Evolutionary conservation across 2,888 invertebrate species (phyloP), one percentile per base, ranked within the genome.

Genomic region (Caenorhabditis sp.): DNA sequence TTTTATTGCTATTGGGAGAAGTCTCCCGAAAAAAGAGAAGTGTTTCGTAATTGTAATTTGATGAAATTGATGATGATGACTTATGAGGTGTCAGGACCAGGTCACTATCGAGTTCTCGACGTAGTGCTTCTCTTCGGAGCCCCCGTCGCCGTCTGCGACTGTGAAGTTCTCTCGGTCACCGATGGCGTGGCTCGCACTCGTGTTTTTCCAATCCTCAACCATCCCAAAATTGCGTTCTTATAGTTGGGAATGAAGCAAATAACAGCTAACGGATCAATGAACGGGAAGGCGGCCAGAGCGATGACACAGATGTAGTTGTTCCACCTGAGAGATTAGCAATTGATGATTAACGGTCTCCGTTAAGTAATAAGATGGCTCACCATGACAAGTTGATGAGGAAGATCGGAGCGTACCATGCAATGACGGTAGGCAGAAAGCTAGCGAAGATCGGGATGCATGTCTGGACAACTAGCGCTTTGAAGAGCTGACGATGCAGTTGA

Each of bases 361-460:
- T 18, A 5, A 26, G n/a, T 40, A 13, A 40, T 44, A n/a, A n/a
- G n/a, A n/a, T n/a, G n/a, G n/a, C n/a, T n/a, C 40, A 68, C 71
- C 71, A 71, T 32, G 71, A 44, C 18, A 72, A 35, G 32, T 72
- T 72, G 50, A 72, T 56, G n/a, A 22, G 9, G 35, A 72, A 72
- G 1, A 72, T 72, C 8, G 72, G 72, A 0, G 72, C 64, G n/a
- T 72, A 72, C 72, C 72, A 72, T 20, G 72, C 72, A 22, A 72
- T 72, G 5, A 64, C 55, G 28, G 72, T 72, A 2, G 72, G 72
- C 8, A 72, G 35, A 22, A 72, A 72, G 35, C 64, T 64, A 6
- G 72, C 72, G n/a, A 72, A 72, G 35, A 72, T 72, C 24, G 72
- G 72, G 28, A 72, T 72, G 26, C 72, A 72, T 18, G 72, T 72